Base-by-base conservation (phyloP, 2,888 invertebrate genomes). In the Yponomeuta evonymella region DNA sequence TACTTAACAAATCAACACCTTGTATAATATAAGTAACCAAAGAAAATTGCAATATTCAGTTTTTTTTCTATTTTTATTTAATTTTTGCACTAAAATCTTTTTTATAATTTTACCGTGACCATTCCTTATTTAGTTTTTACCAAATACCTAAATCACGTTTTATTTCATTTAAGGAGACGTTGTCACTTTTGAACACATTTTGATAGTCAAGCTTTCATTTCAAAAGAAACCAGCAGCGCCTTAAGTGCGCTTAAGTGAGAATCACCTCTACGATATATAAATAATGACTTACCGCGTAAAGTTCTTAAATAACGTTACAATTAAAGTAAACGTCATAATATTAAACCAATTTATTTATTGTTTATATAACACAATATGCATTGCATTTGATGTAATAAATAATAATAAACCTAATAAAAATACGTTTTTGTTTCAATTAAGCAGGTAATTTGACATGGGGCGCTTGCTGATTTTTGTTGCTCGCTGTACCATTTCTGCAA, bases 331-430 rank as follows among this genome's bases (percentile, higher is more conserved):
- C 65, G n/a, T 36, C 43, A 71, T 72, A 58, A 58, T 15, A 72
- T 58, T 70, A 75, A 72, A 72, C 82, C 83, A 80, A 79, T 83
- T 84, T 88, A 89, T 90, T 89, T 90, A 91, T 90, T 88, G 84
- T 88, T 88, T 81, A 82, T 80, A 81, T 81, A 86, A 85, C 81
- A 84, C 85, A 88, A 15, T 58, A 58, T 90, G 89, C 88, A 86
- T 87, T 88, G 89, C 91, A 91, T 90, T 90, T 89, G 86, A 89
- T 90, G 90, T 90, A 91, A 88, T 90, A 90, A 68, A 88, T 90
- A 90, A 68, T 89, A 90, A 65, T 70, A 70, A 69, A 69, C 48
- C n/a, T 65, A 71, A 71, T 67, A 62, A 23, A 33, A 68, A 58
- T 4, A 6, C 15, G 3, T 15, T 58, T 58, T 58, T 58, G 51